phyloP scores from a whole-genome alignment of 2,113 vertebrate genomes.

The Harpagus bidentatus region DNA sequence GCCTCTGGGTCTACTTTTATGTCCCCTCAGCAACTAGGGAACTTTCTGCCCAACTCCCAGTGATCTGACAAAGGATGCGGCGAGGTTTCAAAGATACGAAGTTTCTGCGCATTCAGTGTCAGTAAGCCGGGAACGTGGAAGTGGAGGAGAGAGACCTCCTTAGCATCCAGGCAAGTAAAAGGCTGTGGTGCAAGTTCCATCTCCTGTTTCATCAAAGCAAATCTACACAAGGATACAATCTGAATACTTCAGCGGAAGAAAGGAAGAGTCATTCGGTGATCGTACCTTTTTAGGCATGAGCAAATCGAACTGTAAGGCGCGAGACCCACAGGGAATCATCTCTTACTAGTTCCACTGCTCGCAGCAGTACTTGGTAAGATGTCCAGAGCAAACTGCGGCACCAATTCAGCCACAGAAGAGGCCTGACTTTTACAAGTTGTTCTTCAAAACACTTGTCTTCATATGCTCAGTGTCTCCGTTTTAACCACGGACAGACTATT shows the following conservation, averaged over 20 bases:
- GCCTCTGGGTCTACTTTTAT: background rate
- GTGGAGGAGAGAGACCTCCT: background rate
- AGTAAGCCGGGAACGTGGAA: background rate
- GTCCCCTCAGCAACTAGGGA: background rate
- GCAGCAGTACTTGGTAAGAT: background rate
- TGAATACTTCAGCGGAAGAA: background rate
- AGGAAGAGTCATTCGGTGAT: background rate
- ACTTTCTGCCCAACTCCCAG: background rate
- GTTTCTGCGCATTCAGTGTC: background rate
- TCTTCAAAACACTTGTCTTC: background rate
- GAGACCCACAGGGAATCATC: background rate
- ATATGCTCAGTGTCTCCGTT: background rate
- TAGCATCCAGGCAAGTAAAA: background rate
- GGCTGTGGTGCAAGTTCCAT: background rate
- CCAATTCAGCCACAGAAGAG: background rate
- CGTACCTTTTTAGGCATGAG: background rate
- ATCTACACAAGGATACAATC: background rate
- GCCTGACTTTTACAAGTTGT: background rate
- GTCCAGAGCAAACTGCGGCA: background rate
- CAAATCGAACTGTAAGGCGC: background rate
- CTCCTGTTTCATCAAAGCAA: background rate
- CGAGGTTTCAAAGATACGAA: background rate
- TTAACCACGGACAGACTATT: background rate
- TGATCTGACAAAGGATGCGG: background rate
- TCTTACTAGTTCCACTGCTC: background rate